phyloP scores from a whole-genome alignment of 2,113 vertebrate genomes.

The Hemiscyllium ocellatum region DNA sequence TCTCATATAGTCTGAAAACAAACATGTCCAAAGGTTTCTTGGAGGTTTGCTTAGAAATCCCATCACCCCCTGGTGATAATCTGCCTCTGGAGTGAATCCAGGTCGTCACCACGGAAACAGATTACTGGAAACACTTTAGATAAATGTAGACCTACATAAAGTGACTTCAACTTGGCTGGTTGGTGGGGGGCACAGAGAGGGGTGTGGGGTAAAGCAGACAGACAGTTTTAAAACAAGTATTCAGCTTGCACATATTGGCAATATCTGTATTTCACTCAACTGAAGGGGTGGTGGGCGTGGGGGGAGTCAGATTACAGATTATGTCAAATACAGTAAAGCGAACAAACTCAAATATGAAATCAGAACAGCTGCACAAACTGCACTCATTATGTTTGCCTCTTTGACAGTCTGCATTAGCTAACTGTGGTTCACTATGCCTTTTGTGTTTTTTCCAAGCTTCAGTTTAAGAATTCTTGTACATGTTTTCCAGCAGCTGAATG shows the following conservation, averaged over 20 bases:
- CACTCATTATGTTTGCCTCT: background rate
- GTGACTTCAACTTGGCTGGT: background rate
- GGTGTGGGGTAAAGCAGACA: background rate
- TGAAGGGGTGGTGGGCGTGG: background rate
- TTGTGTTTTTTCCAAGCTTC: background rate
- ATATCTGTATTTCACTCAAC: background rate
- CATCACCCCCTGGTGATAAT: background rate
- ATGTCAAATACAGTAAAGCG: background rate
- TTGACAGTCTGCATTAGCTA: background rate
- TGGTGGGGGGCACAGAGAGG: background rate
- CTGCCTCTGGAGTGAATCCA: background rate
- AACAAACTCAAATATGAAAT: background rate
- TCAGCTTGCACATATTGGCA: background rate
- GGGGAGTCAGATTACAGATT: background rate
- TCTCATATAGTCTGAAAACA: background rate
- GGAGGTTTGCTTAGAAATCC: background rate
- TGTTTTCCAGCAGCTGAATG: constrained; percentile 9
- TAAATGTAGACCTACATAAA: background rate
- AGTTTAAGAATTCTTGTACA: background rate
- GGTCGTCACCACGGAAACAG: constrained; percentile 14
- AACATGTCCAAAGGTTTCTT: background rate
- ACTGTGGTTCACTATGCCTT: background rate
- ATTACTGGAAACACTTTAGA: background rate
- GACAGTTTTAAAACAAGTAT: background rate
- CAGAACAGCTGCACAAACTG: background rate